Conservation (phyloP, 2,113 vertebrate species). For the Peromyscus californicus region DNA sequence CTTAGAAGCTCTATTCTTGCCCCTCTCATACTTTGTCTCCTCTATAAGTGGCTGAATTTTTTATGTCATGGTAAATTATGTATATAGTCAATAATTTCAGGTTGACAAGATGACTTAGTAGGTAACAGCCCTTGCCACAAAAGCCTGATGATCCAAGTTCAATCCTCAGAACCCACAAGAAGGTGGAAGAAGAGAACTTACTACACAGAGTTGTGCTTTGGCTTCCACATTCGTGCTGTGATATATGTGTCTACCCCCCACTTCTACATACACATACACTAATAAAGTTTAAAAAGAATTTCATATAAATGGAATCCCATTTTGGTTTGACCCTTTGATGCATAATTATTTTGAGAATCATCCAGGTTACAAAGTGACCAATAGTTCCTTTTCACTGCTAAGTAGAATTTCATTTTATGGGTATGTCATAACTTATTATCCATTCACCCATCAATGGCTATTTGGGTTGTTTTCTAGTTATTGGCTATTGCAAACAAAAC, state of each 20-base stretch:
- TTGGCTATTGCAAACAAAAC: neutral
- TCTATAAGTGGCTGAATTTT: too few species aligned
- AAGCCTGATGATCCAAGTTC: neutral
- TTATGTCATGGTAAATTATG: neutral
- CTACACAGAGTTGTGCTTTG: neutral
- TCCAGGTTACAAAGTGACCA: neutral
- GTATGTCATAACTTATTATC: neutral
- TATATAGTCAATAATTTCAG: neutral
- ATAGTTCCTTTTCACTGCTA: neutral
- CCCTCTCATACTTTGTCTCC: neutral
- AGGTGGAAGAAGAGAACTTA: neutral
- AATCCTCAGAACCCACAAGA: neutral
- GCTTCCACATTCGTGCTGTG: neutral
- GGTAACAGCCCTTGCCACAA: neutral
- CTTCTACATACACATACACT: too few species aligned
- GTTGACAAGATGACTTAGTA: neutral
- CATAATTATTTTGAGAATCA: constrained; percentile 11
- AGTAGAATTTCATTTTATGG: neutral
- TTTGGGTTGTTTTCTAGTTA: neutral
- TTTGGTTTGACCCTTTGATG: neutral
- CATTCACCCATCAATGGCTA: neutral
- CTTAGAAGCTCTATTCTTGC: neutral
- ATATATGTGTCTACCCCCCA: neutral
- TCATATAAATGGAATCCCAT: neutral
- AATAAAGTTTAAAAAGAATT: neutral